Conservation (phyloP, 2,797 vertebrate species). For the Bradypodion ventrale region DNA sequence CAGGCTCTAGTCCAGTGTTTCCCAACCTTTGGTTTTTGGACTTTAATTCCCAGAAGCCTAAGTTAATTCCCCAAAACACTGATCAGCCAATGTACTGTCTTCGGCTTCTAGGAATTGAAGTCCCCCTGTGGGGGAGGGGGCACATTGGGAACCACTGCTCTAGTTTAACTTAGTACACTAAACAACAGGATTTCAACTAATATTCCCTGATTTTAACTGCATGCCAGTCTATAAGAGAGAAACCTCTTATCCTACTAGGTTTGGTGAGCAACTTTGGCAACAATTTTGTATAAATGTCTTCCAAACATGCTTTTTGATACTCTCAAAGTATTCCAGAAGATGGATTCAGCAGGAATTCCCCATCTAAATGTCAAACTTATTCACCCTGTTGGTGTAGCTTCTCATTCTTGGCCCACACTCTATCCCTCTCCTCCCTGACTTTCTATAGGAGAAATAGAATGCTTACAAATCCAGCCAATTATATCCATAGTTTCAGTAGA, state of each 20-base stretch:
- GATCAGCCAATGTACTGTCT: no score
- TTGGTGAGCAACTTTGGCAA: neutral
- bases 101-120: no score
- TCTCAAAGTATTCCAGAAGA: neutral
- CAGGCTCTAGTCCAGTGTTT: no score
- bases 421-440: no score
- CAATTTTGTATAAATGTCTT: neutral
- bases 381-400: neutral
- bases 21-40: no score
- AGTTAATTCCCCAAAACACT: no score
- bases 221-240: neutral
- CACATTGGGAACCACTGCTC: no score
- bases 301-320: neutral
- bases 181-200: no score
- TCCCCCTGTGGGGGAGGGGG: no score
- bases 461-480: neutral
- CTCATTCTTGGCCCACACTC: neutral
- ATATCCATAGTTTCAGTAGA: no score
- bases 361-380: neutral
- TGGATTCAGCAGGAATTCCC: neutral
- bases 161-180: no score
- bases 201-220: neutral
- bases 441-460: neutral
- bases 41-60: no score
- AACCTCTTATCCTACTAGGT: neutral